A percentile compares a stretch with the other conserved stretches of the same genome.
Conservation (phyloP, 2,113 vertebrate species). For the Lepus americanus region DNA sequence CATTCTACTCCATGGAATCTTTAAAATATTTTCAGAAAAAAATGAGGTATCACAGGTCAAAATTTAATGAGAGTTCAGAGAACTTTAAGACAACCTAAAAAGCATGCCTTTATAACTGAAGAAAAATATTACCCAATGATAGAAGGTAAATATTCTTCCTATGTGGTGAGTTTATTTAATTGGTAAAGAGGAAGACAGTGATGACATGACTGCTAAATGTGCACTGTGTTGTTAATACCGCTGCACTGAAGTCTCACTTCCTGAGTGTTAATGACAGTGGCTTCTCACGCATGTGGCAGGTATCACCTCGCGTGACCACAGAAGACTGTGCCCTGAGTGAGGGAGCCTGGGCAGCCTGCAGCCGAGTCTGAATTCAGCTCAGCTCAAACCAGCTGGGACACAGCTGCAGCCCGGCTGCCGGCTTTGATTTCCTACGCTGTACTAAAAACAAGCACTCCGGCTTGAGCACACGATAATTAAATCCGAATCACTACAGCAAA, state of each 20-base stretch:
- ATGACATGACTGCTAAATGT: background rate
- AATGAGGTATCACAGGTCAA: conserved; percentile 18
- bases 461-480: conserved; percentile 84
- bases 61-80: background rate
- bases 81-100: conserved; percentile 51
- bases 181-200: conserved; percentile 50
- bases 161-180: conserved; percentile 20
- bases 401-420: conserved; percentile 86
- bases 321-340: conserved; percentile 67
- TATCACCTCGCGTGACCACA: conserved; percentile 70
- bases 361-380: conserved; percentile 65
- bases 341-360: conserved; percentile 5
- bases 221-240: conserved; percentile 7
- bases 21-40: conserved; percentile 59
- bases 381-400: conserved; percentile 81
- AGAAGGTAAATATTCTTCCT: conserved; percentile 47
- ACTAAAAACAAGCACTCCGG: conserved; percentile 83
- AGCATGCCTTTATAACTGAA: conserved; percentile 48
- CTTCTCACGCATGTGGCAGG: conserved; percentile 71
- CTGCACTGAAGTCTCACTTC: conserved; percentile 74
- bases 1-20: conserved; percentile 1
- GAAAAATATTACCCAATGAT: conserved; percentile 26
- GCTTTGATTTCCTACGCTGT: conserved; percentile 84
- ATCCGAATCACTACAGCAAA: conserved; percentile 80
- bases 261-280: conserved; percentile 76